Evolutionary conservation across 2,797 vertebrate species (phyloP), one percentile per base, ranked within the genome.

Genomic region (Austrolebias charrua): DNA sequence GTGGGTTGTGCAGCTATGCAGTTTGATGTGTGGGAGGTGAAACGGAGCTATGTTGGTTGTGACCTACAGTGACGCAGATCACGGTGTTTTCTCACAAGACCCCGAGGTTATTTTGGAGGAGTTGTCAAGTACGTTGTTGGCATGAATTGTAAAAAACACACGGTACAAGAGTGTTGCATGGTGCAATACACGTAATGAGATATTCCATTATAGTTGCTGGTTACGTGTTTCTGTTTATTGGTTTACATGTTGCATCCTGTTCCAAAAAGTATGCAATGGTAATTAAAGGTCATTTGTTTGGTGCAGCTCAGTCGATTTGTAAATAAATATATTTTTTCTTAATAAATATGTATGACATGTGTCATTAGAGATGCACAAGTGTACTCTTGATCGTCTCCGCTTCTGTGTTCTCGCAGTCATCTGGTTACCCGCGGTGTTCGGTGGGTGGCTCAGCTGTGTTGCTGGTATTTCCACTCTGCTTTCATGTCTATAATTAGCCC

Each of bases 401-500:
- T 68, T 24, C 1, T 1, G 43, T 66, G 59, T 75, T 48, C 57
- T 48, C 52, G 14, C 1, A 8, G 58, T 63, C 48, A 24, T 57
- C 31, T 54, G 51, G 60, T 66, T 52, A 38, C 61, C 16, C 6
- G 0, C 15, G 0, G 35, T 70, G 64, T 73, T 75, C 56, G 58
- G 60, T 47, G 28, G 42, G 28, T 43, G 18, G 56, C 46, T 81
- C 69, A 73, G 69, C 77, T 76, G 73, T 74, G 77, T 66, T 61
- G 66, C 69, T 73, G 64, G 42, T 78, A 76, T 88, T 84, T 82
- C 73, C 78, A 79, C 65, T 3, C 14, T 19, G 33, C n/a, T n/a
- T n/a, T n/a, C n/a, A 28, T 53, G 15, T 76, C 85, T 92, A 88
- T 87, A 88, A 83, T 90, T 91, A 89, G 81, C 18, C 44, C 46